These are phyloP conservation scores for Drosophila truncata DNA, from an alignment of 1,140 invertebrate species.

Conservation along the genomic window DNA sequence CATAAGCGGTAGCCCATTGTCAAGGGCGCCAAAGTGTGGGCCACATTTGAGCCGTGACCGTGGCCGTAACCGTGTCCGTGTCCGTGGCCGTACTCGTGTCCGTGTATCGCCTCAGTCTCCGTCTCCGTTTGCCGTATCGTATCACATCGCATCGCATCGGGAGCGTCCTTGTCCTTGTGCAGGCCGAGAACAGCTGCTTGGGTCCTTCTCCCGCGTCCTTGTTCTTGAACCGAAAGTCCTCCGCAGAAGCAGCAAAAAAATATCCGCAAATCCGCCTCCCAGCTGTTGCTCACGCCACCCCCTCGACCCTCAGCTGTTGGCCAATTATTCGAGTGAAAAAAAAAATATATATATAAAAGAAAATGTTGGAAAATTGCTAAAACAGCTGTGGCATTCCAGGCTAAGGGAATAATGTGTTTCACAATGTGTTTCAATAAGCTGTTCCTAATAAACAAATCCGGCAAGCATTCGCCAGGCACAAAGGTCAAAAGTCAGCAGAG, in stretches of 20 bases:
- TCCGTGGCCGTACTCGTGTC: slow-evolving; percentile 16
- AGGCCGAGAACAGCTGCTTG: slow-evolving; percentile 79
- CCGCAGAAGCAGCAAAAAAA: neutral
- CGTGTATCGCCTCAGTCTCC: slow-evolving; percentile 26
- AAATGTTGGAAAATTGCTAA: slow-evolving; percentile 24
- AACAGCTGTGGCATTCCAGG: slow-evolving; percentile 47
- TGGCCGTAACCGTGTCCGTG: slow-evolving; percentile 31
- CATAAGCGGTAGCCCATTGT: slow-evolving; percentile 44
- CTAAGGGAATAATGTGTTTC: slow-evolving; percentile 1
- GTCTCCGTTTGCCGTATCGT: neutral
- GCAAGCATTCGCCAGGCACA: slow-evolving; percentile 25
- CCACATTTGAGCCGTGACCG: slow-evolving; percentile 59
- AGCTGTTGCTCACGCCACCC: slow-evolving; percentile 39
- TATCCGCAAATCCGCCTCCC: slow-evolving; percentile 24
- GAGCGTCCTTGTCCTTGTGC: slow-evolving; percentile 79
- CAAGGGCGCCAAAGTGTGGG: slow-evolving; percentile 53
- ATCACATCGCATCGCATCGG: slow-evolving; percentile 24
- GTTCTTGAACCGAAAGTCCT: slow-evolving; percentile 41
- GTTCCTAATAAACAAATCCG: slow-evolving; percentile 63
- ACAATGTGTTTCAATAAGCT: slow-evolving; percentile 73
- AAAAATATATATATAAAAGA: neutral
- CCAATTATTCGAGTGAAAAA: slow-evolving; percentile 20
- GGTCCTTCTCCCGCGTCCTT: slow-evolving; percentile 45
- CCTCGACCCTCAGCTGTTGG: slow-evolving; percentile 41
- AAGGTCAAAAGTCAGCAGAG: slow-evolving; percentile 58